phyloP scores from a whole-genome alignment of 1,140 invertebrate genomes.

The Orchesella cincta region DNA sequence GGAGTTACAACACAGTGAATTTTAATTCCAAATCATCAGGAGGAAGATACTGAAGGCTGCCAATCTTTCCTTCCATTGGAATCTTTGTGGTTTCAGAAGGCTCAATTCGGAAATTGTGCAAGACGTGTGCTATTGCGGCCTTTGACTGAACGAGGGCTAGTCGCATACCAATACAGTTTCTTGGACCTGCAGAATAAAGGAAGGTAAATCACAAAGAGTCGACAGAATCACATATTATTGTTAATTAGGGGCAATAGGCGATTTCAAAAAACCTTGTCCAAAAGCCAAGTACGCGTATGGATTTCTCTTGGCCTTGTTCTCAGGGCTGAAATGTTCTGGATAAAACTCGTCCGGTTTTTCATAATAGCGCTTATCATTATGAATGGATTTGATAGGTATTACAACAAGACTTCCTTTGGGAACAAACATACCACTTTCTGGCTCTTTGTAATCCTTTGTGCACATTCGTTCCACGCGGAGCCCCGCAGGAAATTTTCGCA shows the following conservation, averaged over 20 bases:
- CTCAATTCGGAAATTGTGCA: background rate
- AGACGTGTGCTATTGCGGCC: background rate
- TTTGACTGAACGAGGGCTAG: background rate
- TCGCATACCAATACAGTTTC: conserved; percentile 58
- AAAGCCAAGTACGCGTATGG: conserved; percentile 61
- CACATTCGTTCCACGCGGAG: background rate
- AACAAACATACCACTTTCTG: conserved; percentile 55
- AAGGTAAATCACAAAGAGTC: too few relatives aligned
- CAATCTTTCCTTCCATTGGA: background rate
- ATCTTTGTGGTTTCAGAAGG: background rate
- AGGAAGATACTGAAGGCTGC: background rate
- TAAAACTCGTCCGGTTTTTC: conserved; percentile 58
- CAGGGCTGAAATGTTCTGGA: conserved; percentile 62
- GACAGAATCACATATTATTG: too few relatives aligned
- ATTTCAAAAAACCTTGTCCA: conserved; percentile 50
- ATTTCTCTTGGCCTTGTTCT: conserved; percentile 53
- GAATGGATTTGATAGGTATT: conserved; percentile 56
- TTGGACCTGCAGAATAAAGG: too few relatives aligned
- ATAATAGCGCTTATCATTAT: conserved; percentile 58
- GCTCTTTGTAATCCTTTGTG: background rate
- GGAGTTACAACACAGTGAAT: too few relatives aligned
- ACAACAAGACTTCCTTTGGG: conserved; percentile 54
- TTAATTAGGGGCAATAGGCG: background rate
- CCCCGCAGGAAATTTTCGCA: background rate
- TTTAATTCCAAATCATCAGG: background rate